Evolutionary conservation across 2,113 vertebrate species (phyloP), one percentile per base, ranked within the genome.

Genomic region (Nothobranchius kuhntae): DNA sequence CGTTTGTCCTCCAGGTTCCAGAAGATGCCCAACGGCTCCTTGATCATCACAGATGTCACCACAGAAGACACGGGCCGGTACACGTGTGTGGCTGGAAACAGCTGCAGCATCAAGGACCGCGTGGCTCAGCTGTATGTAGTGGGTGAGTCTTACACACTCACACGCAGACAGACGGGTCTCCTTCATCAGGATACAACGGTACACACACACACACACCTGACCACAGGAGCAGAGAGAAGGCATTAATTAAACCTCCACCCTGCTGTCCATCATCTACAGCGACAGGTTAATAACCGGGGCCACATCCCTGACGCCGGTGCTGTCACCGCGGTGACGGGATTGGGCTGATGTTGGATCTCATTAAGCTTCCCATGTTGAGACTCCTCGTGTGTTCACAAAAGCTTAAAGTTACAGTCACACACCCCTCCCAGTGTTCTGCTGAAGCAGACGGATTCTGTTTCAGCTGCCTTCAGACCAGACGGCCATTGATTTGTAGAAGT

Each of bases 51-150:
- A 0, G 93, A 96, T 0, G 96, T 99, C 62, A 94, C 92, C 51
- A 92, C 93, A 0, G 96, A 98, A 24, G 96, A 99, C 87, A 95
- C 96, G 0, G 97, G 97, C 63, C 92, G 91, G 58, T 99, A 98
- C 51, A 98, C 96, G 0, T 99, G 98, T 73, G 96, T 99, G 0
- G 97, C 96, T 0, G 98, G 98, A 75, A 99, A 99, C 87, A 97
- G 94, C 90, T 99, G 98, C 91, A 95, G 93, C 91, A 98, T 99
- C 91, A 95, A 93, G 78, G 94, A 96, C 85, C 91, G 91, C 0
- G 92, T 94, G 61, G 95, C 95, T 45, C 94, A 93, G 79, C 95
- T 99, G 1, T 95, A 95, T 0, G 97, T 98, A 0, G 97, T 99
- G 63, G 97, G 98, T 99, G 90, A 91, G 96, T 80, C 21, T 11